Evolutionary conservation across 2,888 invertebrate species (phyloP).

Genomic region (Acanthopleura granulata): DNA sequence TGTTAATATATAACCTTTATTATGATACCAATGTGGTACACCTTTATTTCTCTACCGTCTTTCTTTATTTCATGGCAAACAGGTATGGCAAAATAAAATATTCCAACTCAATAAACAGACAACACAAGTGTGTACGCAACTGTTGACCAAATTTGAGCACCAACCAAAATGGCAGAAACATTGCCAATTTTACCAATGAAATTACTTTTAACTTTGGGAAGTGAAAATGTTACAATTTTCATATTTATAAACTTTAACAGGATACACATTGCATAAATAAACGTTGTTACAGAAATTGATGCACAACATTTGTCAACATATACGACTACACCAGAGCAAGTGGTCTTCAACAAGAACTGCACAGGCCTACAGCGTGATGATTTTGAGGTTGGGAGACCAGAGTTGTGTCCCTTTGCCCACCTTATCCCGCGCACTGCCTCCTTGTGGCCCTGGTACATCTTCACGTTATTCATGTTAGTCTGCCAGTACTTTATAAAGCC

Average conservation of each 20-base stretch:
- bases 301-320: background rate
- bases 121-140: no score
- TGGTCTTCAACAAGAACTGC: background rate
- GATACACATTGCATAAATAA: no score
- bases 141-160: background rate
- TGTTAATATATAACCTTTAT: no score
- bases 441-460: slow-evolving; percentile 99
- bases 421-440: slow-evolving; percentile 98
- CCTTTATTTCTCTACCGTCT: slow-evolving; percentile 6
- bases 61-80: background rate
- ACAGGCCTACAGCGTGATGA: slow-evolving; percentile 4
- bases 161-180: background rate
- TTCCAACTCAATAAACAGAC: background rate
- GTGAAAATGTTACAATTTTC: no score
- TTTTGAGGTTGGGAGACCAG: background rate
- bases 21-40: background rate
- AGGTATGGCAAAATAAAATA: background rate
- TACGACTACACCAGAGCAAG: background rate
- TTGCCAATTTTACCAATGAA: no score
- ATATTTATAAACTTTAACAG: no score
- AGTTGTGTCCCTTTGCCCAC: slow-evolving; percentile 72
- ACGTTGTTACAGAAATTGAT: no score
- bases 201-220: no score
- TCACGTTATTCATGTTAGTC: slow-evolving; percentile 99
- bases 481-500: slow-evolving; percentile 99